Percentiles rank a stretch among this genome's conserved stretches.
phyloP scores from a whole-genome alignment of 2,797 vertebrate species.

The Sarcophilus harrisii region DNA sequence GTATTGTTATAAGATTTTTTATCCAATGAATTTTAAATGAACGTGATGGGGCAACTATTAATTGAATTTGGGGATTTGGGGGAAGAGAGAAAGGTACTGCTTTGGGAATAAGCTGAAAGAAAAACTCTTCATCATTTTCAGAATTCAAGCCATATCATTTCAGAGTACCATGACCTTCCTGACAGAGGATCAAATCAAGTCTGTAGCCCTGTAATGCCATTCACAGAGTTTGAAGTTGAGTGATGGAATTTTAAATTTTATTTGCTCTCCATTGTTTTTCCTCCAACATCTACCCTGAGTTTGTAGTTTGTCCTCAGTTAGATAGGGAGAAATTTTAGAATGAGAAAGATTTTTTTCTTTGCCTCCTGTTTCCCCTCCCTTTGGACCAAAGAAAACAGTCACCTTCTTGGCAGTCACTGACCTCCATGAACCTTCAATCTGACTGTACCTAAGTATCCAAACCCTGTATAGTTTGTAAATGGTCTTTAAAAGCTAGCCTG shows the following conservation, averaged over 20 bases:
- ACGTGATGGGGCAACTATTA: neutral
- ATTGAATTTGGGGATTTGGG: neutral
- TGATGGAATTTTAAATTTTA: conserved; percentile 9
- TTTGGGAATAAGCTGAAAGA: neutral
- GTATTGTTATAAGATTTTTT: neutral
- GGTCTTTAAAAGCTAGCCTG: conserved; percentile 45
- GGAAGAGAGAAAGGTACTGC: neutral
- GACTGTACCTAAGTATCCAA: conserved; percentile 50
- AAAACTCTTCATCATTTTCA: neutral
- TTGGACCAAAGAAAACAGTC: conserved; percentile 13
- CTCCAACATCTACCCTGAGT: neutral
- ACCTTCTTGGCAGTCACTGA: conserved; percentile 28
- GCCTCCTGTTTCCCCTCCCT: neutral
- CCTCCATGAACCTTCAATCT: conserved; percentile 45
- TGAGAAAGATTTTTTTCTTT: conserved; percentile 54
- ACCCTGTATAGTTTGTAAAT: conserved; percentile 41
- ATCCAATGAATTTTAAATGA: neutral
- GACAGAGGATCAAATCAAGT: neutral
- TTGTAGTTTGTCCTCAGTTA: neutral
- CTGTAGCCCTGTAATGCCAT: neutral
- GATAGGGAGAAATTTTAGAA: neutral
- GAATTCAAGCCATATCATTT: neutral
- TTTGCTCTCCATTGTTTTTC: conserved; percentile 28
- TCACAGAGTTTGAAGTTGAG: neutral
- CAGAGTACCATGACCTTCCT: neutral